Conservation (phyloP, 1,140 invertebrate genomes). For the Micrasema longulum region DNA sequence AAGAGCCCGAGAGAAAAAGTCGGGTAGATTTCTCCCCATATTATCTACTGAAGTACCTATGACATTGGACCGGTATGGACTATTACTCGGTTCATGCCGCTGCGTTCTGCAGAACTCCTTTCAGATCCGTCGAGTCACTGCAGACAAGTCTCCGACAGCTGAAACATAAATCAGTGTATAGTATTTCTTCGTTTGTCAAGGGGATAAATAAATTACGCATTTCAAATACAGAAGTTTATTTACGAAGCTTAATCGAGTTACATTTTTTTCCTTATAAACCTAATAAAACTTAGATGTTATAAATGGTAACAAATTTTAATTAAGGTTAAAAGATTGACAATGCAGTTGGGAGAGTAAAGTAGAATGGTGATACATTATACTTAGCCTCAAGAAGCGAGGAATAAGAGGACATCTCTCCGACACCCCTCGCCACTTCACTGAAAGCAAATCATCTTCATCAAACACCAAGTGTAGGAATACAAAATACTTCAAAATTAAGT, state of each 20-base stretch:
- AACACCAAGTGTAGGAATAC: slow-evolving; percentile 12
- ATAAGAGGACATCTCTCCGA: not conserved
- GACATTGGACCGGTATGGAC: too few relatives aligned
- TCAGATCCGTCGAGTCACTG: too few relatives aligned
- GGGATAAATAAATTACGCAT: slow-evolving; percentile 18
- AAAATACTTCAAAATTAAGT: slow-evolving; percentile 12
- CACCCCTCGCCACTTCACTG: slow-evolving; percentile 21
- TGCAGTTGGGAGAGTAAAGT: not conserved
- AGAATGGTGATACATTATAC: slow-evolving; percentile 21
- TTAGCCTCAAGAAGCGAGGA: slow-evolving; percentile 17
- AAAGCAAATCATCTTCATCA: slow-evolving; percentile 33
- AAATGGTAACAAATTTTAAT: slow-evolving; percentile 19
- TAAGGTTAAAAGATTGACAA: not conserved
- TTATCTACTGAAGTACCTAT: too few relatives aligned
- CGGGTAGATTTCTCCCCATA: too few relatives aligned
- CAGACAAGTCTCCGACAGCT: slow-evolving; percentile 16
- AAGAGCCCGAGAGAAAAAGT: too few relatives aligned
- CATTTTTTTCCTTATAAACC: slow-evolving; percentile 13
- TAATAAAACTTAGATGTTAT: slow-evolving; percentile 16
- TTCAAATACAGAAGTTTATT: slow-evolving; percentile 24
- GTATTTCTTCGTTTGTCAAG: slow-evolving; percentile 40
- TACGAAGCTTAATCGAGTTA: not conserved
- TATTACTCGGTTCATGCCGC: too few relatives aligned
- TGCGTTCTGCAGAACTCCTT: too few relatives aligned
- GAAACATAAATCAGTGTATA: slow-evolving; percentile 52